These are phyloP conservation scores for Gnathonemus echidnorhynchus DNA, from an alignment of 2,113 vertebrate species.

Conservation along the genomic window DNA sequence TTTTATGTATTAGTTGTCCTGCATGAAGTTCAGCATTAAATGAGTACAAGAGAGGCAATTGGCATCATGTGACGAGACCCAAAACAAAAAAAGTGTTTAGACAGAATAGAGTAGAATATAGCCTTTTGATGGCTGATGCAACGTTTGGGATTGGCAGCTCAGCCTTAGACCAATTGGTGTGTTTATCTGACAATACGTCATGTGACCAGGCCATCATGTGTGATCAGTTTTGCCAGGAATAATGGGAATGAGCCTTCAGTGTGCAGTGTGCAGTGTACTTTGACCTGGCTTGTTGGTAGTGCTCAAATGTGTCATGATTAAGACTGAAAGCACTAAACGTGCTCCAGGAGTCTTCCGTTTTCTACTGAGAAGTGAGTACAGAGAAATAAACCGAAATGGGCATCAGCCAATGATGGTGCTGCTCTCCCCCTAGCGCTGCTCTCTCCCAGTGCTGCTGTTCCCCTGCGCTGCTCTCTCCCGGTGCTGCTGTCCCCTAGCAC, in stretches of 20 bases:
- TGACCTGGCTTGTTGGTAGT: not conserved
- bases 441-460: not conserved
- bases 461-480: not conserved
- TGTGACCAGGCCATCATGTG: not conserved
- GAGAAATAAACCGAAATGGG: not conserved
- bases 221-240: not conserved
- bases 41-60: not conserved
- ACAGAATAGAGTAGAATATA: not conserved
- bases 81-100: not conserved
- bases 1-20: not conserved
- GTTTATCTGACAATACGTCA: not conserved
- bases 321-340: not conserved
- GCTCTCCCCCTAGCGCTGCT: not conserved
- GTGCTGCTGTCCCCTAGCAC: too few relatives aligned
- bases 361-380: not conserved
- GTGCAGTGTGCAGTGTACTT: not conserved
- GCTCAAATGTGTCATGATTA: not conserved
- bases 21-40: not conserved
- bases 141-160: not conserved
- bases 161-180: not conserved
- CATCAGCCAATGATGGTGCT: not conserved
- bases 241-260: not conserved
- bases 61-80: not conserved
- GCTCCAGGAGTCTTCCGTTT: not conserved
- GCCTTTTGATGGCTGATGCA: not conserved